Evolutionary conservation across 1,140 invertebrate genomes (phyloP), one percentile per base, ranked within the genome.

Genomic region (Musca domestica): DNA sequence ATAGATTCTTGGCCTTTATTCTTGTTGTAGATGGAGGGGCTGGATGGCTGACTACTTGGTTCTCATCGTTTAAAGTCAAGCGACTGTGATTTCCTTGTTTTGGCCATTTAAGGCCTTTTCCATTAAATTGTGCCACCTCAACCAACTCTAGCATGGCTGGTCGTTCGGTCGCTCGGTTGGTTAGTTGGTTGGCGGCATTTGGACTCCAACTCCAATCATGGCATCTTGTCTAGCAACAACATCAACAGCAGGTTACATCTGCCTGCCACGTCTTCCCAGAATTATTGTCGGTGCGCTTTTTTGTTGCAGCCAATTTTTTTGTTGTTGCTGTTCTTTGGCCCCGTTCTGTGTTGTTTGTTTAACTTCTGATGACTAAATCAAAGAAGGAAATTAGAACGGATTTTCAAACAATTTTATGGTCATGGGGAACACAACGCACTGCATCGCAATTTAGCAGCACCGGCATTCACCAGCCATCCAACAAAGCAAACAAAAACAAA

Each of bases 301-400:
- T 56, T 41, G 34, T 41, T 41, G 34, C 10, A 41, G 34, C 12
- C n/a, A 27, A 7, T 30, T 27, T 27, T 27, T 27, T 58, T 27
- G n/a, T 58, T 15, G 25, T 58, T 30, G 54, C 30, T 27, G 12
- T 20, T 61, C 15, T 41, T 41, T 41, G 34, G 34, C 34, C 34
- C 34, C 34, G 34, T 41, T 30, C 27, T 3, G 3, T 30, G 27
- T 30, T 30, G 34, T 41, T 41, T 41, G 34, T 41, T 41, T 41
- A 41, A 41, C 5, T 41, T 41, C 34, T 61, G 19, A 61, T 34
- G 56, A 61, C 27, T 17, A 15, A 61, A 61, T 61, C 56, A 34
- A n/a, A 61, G 19, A 61, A 61, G 56, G 56, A 61, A 61, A 61
- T 20, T 61, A 30, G 30, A 61, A 61, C 56, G 56, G 27, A 61